phyloP scores from a whole-genome alignment of 2,797 vertebrate species.

The Furcifer pardalis region DNA sequence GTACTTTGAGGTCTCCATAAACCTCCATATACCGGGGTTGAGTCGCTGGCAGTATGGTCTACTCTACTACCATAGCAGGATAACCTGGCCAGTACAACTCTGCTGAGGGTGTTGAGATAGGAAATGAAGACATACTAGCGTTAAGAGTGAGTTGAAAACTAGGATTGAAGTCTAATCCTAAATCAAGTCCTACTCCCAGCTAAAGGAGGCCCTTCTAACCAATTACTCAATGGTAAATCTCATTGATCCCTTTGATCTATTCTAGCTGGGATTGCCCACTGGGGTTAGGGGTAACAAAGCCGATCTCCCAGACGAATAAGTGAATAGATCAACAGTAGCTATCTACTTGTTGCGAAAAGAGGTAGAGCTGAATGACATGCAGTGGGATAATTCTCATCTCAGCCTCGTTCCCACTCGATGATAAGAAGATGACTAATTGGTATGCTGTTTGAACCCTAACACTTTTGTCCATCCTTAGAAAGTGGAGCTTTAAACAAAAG shows the following conservation, averaged over 20 bases:
- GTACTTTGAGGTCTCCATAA: too few relatives aligned
- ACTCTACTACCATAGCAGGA: too few relatives aligned
- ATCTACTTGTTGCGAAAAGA: slow-evolving; percentile 16
- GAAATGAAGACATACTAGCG: background rate
- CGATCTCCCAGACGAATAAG: background rate
- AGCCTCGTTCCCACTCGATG: slow-evolving; percentile 42
- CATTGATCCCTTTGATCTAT: too few relatives aligned
- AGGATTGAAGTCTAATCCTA: too few relatives aligned
- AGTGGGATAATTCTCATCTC: slow-evolving; percentile 27
- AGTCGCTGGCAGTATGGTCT: too few relatives aligned
- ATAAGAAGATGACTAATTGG: slow-evolving; percentile 58
- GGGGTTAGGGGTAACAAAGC: background rate
- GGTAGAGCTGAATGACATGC: slow-evolving; percentile 38
- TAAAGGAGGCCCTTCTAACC: too few relatives aligned
- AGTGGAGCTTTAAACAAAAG: slow-evolving; percentile 44
- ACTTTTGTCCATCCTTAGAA: slow-evolving; percentile 42
- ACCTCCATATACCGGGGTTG: too few relatives aligned
- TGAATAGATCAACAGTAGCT: background rate
- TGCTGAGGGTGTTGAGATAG: too few relatives aligned
- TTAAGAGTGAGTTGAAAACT: background rate
- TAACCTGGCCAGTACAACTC: too few relatives aligned
- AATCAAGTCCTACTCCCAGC: too few relatives aligned
- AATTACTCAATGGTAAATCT: too few relatives aligned
- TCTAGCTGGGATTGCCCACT: too few relatives aligned
- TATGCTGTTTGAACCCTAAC: slow-evolving; percentile 56